Percentiles rank a stretch among this genome's conserved stretches.
These are phyloP conservation scores for Cepaea nemoralis DNA, from an alignment of 1,140 invertebrate species.

Conservation along the genomic window DNA sequence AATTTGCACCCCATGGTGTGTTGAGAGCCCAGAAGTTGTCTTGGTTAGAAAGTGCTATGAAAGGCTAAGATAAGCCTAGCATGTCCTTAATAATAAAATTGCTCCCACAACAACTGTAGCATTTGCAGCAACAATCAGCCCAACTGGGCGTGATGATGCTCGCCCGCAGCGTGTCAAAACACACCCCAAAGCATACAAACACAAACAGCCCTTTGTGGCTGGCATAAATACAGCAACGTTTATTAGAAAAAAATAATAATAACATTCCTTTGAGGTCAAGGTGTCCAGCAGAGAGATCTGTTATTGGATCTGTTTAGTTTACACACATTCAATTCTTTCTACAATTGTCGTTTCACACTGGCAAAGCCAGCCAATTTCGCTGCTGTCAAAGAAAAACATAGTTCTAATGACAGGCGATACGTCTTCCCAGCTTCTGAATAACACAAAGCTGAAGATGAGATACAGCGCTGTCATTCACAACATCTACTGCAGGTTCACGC, in stretches of 20 bases:
- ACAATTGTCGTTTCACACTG: background rate
- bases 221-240: background rate
- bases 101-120: background rate
- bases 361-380: background rate
- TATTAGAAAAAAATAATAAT: background rate
- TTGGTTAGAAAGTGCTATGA: too few species aligned
- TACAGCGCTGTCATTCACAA: background rate
- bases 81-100: background rate
- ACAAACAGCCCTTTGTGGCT: background rate
- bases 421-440: background rate
- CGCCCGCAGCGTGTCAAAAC: background rate
- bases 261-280: background rate
- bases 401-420: background rate
- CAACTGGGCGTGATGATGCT: background rate
- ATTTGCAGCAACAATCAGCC: background rate
- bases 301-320: background rate
- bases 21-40: too few species aligned
- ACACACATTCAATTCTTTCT: background rate
- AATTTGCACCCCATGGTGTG: too few species aligned
- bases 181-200: background rate
- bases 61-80: background rate
- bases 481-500: background rate
- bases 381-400: background rate
- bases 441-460: background rate
- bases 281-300: background rate